These are phyloP conservation scores for Brachionus calyciflorus DNA, from an alignment of 1,140 invertebrate species.

Conservation along the genomic window DNA sequence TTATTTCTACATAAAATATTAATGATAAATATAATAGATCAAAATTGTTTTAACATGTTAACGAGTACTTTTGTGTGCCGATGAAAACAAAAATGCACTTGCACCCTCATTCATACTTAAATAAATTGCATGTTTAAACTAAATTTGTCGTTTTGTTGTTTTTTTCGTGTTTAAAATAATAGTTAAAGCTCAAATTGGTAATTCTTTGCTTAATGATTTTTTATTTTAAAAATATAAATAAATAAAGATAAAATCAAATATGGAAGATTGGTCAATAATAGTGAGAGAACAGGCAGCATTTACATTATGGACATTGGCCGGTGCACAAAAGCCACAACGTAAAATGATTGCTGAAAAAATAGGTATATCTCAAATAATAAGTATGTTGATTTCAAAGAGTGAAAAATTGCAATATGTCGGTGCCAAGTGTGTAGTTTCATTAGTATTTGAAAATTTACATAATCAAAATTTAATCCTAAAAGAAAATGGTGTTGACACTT, in stretches of 20 bases:
- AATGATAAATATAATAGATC: no score
- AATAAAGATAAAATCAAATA: slow-evolving; percentile 36
- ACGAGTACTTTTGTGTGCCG: no score
- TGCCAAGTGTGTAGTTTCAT: slow-evolving; percentile 57
- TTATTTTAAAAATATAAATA: no score
- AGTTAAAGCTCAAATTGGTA: no score
- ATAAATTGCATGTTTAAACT: no score
- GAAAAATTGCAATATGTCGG: slow-evolving; percentile 60
- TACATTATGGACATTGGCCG: slow-evolving; percentile 59
- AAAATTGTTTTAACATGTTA: no score
- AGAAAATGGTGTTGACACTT: slow-evolving; percentile 56
- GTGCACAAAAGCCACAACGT: slow-evolving; percentile 57
- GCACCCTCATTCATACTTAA: no score
- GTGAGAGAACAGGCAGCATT: slow-evolving; percentile 59
- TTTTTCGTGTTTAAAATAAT: no score
- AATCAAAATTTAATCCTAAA: slow-evolving; percentile 58
- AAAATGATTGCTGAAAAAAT: slow-evolving; percentile 58
- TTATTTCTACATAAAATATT: no score
- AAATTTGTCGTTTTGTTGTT: no score
- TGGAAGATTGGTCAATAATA: slow-evolving; percentile 51
- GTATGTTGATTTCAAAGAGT: slow-evolving; percentile 57
- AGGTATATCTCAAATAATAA: slow-evolving; percentile 57
- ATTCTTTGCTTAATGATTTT: no score
- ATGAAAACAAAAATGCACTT: no score
- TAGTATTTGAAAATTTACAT: slow-evolving; percentile 56